phyloP scores from a whole-genome alignment of 53 echinoderm and acorn worm genomes.

The Apostichopus leukothele region DNA sequence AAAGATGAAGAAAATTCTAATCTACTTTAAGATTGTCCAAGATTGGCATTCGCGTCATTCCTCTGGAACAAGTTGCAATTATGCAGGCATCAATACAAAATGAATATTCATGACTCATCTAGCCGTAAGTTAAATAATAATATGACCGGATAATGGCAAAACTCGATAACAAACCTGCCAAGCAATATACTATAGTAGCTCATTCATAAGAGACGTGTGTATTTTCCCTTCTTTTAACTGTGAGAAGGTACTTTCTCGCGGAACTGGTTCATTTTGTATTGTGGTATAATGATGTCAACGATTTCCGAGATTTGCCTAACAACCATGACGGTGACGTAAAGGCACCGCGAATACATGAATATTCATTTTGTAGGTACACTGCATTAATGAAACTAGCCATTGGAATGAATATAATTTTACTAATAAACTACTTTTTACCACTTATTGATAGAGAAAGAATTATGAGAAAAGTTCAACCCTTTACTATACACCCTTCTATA shows the following conservation, averaged over 20 bases:
- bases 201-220: too few relatives aligned
- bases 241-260: too few relatives aligned
- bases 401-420: conserved; percentile 28
- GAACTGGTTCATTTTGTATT: too few relatives aligned
- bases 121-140: too few relatives aligned
- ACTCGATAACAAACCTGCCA: too few relatives aligned
- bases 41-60: conserved; percentile 47
- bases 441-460: background rate
- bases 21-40: conserved; percentile 49
- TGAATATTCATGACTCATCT: conserved; percentile 12
- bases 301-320: background rate
- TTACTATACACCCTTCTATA: background rate
- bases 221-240: too few relatives aligned
- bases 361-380: background rate
- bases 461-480: background rate
- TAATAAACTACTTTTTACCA: conserved; percentile 28
- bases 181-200: too few relatives aligned
- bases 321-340: background rate
- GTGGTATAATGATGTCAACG: too few relatives aligned
- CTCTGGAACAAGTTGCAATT: conserved; percentile 13
- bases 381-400: conserved; percentile 28
- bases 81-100: background rate
- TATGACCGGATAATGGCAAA: too few relatives aligned
- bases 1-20: conserved; percentile 31
- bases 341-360: background rate